Percentiles rank a stretch among this genome's conserved stretches.
Evolutionary conservation across 2,113 vertebrate species (phyloP).

Genomic region (Acrocephalus arundinaceus): DNA sequence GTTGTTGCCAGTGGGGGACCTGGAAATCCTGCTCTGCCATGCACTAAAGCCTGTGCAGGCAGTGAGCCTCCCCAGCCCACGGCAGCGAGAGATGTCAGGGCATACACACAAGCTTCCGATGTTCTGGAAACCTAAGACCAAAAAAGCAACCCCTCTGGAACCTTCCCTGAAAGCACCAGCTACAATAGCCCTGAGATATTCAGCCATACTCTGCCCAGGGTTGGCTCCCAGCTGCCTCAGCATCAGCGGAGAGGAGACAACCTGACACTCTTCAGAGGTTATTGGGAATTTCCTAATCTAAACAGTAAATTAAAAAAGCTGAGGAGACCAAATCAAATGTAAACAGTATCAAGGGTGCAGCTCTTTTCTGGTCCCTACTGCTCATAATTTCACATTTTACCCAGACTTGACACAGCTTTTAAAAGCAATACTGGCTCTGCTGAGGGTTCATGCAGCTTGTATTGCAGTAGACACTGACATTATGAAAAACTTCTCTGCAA

Average conservation of each 20-base stretch:
- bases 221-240: neutral
- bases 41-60: neutral
- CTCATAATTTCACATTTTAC: neutral
- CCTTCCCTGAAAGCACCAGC: neutral
- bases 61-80: fast-evolving
- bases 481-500: neutral
- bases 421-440: neutral
- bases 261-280: neutral
- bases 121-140: neutral
- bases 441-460: neutral
- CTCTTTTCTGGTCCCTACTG: neutral
- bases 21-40: neutral
- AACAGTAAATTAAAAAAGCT: neutral
- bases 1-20: neutral
- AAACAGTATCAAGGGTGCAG: neutral
- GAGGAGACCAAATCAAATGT: neutral
- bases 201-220: neutral
- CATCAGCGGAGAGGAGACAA: neutral
- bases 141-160: neutral
- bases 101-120: neutral
- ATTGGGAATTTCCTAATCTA: neutral
- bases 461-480: neutral
- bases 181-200: neutral
- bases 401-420: neutral
- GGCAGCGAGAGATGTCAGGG: neutral